Conservation (phyloP, 2,113 vertebrate species). For the Parotia lawesii region DNA sequence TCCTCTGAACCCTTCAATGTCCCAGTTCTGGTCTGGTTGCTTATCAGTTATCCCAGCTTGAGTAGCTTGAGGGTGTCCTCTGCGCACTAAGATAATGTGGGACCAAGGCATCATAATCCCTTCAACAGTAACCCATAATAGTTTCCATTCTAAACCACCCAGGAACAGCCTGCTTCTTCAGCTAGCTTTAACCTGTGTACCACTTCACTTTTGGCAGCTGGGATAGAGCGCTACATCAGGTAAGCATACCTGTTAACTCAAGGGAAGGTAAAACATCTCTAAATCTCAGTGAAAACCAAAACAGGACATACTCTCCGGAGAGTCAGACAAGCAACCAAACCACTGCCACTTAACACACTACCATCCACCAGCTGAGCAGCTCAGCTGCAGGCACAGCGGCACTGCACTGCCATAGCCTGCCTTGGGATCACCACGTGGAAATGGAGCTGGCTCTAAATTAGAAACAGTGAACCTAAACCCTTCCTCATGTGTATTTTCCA, state of each 20-base stretch:
- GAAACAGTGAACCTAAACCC: not conserved
- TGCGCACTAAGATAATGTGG: not conserved
- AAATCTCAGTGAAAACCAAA: not conserved
- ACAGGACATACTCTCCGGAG: not conserved
- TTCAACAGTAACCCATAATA: not conserved
- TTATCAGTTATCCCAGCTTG: conserved; percentile 50
- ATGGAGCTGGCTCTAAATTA: not conserved
- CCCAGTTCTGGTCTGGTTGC: conserved; percentile 10
- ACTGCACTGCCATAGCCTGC: not conserved
- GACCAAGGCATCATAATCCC: conserved; percentile 7
- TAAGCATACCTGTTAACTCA: not conserved
- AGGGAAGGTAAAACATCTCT: not conserved
- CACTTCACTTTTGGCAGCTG: not conserved
- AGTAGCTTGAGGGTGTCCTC: conserved; percentile 24
- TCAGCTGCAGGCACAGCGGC: not conserved
- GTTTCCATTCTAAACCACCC: not conserved
- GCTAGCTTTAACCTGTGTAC: not conserved
- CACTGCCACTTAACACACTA: accelerated
- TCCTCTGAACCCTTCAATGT: not conserved
- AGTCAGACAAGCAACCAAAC: not conserved
- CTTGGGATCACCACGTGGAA: not conserved
- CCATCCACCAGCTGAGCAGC: not conserved
- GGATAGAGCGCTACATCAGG: not conserved
- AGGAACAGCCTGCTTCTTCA: not conserved
- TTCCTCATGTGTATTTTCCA: not conserved